Base-by-base conservation (phyloP, 1,140 invertebrate genomes). In the Sminthurinus signatus region DNA sequence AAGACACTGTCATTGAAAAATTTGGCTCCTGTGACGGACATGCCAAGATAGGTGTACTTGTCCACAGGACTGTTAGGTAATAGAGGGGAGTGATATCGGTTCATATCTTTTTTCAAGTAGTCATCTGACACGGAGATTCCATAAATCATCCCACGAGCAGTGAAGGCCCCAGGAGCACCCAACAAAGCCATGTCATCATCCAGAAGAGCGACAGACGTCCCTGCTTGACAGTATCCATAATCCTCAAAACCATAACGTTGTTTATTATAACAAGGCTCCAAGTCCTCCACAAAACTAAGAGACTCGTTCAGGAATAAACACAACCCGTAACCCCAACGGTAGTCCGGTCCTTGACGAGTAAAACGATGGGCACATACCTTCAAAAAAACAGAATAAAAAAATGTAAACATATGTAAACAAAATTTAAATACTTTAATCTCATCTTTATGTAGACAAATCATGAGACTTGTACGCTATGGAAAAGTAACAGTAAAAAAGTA, bases 311-410 rank as follows among this genome's bases (percentile, higher is more conserved):
- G 80, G 19, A 90, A 86, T 75, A 94, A 91, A 76, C 93, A 97
- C 1, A 93, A 81, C 1, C 94, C 94, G 73, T 88, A 83, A 2
- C 91, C 92, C 81, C 87, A 90, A 69, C 86, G 86, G 32, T 83
- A 87, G 65, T 88, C 85, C 1, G 79, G 76, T 31, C 83, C 83
- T 66, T 89, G 87, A 70, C 88, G 84, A 67, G 83, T 79, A 72
- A 84, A 89, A 72, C 93, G 86, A 80, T 96, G 93, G 42, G 92
- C 94, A 78, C 94, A 97, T 10, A 94, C 90, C 80, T 95, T 70
- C 29, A 77, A 72, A 72, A 60, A 68, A 52, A 12, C 31, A 48
- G 25, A 59, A 55, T 21, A 28, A 23, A 50, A 43, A n/a, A n/a
- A n/a, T n/a, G n/a, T n/a, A n/a, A n/a, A n/a, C 60, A 29, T n/a